A percentile compares a stretch with the other conserved stretches of the same genome.
Evolutionary conservation across 2,113 vertebrate genomes (phyloP).

Genomic region (Planiliza haematocheilus): DNA sequence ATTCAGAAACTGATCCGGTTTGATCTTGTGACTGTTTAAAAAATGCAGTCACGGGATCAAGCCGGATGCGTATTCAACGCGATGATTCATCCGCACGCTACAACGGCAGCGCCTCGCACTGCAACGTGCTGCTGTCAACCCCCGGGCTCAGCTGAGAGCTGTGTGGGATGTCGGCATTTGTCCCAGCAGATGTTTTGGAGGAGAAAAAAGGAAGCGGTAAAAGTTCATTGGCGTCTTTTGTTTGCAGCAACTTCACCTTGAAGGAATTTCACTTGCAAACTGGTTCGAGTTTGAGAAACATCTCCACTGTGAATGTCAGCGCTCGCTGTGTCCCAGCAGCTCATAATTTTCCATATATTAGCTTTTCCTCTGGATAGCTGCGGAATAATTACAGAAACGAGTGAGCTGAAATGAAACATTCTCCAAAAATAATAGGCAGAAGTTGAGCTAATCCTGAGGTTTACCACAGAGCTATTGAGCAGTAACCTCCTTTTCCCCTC

Average conservation of each 20-base stretch:
- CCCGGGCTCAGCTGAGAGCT: constrained; percentile 18
- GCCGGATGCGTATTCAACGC: constrained; percentile 4
- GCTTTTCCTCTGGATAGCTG: constrained; percentile 29
- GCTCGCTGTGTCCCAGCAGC: constrained; percentile 24
- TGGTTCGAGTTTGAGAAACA: background rate
- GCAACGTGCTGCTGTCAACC: background rate
- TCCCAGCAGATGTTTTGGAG: constrained; percentile 5
- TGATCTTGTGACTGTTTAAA: constrained; percentile 29
- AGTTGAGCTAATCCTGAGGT: constrained; percentile 55
- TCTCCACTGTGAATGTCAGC: constrained; percentile 22
- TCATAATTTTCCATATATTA: constrained; percentile 60
- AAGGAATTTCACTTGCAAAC: background rate
- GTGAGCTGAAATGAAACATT: constrained; percentile 45
- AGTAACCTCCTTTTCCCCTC: constrained; percentile 8
- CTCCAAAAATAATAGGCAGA: constrained; percentile 27
- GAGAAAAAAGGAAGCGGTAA: background rate
- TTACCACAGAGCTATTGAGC: constrained; percentile 41
- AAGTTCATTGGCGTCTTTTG: background rate
- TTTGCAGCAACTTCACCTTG: background rate
- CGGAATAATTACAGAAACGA: constrained; percentile 41
- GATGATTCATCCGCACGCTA: constrained; percentile 34
- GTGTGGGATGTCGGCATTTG: background rate
- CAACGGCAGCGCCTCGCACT: background rate
- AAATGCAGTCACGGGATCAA: constrained; percentile 4
- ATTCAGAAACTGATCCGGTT: constrained; percentile 27